phyloP scores from a whole-genome alignment of 2,888 invertebrate species.

The Mesorhabditis belari region DNA sequence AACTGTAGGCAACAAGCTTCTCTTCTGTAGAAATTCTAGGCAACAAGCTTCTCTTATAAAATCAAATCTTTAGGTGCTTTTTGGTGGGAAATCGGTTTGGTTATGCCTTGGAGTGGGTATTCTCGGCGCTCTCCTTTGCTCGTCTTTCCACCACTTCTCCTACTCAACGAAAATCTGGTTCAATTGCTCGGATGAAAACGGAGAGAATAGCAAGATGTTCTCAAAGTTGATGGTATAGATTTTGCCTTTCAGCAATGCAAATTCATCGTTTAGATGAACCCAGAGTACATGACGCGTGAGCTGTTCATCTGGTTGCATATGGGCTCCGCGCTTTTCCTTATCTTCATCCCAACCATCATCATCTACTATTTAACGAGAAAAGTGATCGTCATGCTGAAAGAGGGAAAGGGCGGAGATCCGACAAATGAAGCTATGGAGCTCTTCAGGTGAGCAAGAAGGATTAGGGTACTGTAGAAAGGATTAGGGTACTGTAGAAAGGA shows the following conservation, averaged over 20 bases:
- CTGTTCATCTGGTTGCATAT: neutral
- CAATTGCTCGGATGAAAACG: neutral
- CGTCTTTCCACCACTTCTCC: neutral
- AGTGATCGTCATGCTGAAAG: neutral
- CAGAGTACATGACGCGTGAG: neutral
- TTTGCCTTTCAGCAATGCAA: too few species aligned
- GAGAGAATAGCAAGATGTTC: neutral
- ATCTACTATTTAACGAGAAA: neutral
- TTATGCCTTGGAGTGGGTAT: neutral
- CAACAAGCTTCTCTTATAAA: neutral
- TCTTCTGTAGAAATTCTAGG: too few species aligned
- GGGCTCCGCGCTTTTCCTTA: neutral
- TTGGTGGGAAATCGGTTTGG: neutral
- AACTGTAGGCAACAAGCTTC: too few species aligned
- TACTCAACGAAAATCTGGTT: neutral
- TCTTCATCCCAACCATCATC: neutral
- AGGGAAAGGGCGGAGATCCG: neutral
- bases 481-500: too few species aligned
- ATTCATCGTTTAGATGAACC: neutral
- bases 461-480: too few species aligned
- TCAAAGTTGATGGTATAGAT: neutral
- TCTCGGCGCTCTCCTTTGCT: neutral
- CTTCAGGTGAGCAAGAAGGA: too few species aligned
- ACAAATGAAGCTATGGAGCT: neutral
- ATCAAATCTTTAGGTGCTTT: neutral